Conservation (phyloP, 2,888 invertebrate species). For the Poecilus cupreus region DNA sequence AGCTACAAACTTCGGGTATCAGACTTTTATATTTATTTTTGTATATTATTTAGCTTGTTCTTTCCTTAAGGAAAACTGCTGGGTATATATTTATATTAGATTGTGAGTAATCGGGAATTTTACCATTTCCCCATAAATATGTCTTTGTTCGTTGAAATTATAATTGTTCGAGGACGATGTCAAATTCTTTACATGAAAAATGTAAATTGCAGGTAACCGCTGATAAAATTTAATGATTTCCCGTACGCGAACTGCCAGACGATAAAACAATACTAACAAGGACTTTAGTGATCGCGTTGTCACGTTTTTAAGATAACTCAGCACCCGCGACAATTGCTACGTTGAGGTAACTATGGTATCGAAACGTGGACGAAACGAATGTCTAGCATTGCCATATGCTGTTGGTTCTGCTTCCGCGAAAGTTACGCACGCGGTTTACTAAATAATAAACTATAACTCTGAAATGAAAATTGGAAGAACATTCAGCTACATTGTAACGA, state of each 20-base stretch:
- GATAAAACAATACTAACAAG: conserved; percentile 54
- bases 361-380: conserved; percentile 43
- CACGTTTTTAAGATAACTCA: conserved; percentile 52
- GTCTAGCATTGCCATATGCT: background rate
- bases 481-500: too few relatives aligned
- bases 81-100: too few relatives aligned
- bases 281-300: conserved; percentile 50
- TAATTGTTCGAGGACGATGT: too few relatives aligned
- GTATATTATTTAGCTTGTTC: background rate
- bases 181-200: background rate
- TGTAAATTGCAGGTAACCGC: background rate
- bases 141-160: background rate
- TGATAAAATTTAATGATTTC: conserved; percentile 19
- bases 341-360: conserved; percentile 35
- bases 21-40: background rate
- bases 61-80: too few relatives aligned
- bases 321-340: conserved; percentile 34
- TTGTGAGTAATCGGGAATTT: background rate
- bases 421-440: too few relatives aligned
- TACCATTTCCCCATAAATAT: background rate
- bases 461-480: too few relatives aligned
- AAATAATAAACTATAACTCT: too few relatives aligned
- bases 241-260: background rate
- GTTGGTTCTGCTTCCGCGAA: background rate
- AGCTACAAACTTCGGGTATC: background rate